These are phyloP conservation scores for Biston betularia DNA, from an alignment of 2,888 invertebrate species.

Conservation along the genomic window DNA sequence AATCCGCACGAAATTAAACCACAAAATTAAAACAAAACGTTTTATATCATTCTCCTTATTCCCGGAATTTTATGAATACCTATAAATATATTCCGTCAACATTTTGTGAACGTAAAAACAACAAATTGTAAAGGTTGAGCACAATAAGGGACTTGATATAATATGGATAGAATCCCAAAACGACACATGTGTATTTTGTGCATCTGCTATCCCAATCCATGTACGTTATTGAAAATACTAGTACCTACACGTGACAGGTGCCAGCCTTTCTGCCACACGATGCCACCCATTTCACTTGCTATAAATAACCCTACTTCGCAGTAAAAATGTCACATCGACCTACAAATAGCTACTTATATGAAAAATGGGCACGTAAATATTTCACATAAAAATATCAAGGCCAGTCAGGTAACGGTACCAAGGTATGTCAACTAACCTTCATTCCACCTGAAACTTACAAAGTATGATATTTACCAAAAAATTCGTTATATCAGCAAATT, in stretches of 20 bases:
- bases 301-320: constrained; percentile 33
- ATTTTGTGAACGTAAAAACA: neutral
- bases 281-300: constrained; percentile 31
- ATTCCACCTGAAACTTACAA: constrained; percentile 6
- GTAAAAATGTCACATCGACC: constrained; percentile 31
- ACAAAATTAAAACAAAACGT: too few species aligned
- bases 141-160: constrained; percentile 6
- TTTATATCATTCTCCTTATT: too few species aligned
- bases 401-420: constrained; percentile 11
- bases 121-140: neutral
- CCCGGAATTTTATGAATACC: too few species aligned
- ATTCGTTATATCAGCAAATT: constrained; percentile 10
- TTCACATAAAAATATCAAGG: constrained; percentile 33
- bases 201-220: constrained; percentile 20
- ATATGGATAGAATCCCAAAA: constrained; percentile 8
- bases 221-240: constrained; percentile 28
- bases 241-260: constrained; percentile 30
- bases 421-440: constrained; percentile 15
- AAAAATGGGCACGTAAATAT: constrained; percentile 25
- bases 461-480: constrained; percentile 18
- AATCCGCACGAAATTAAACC: too few species aligned
- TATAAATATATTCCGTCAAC: too few species aligned
- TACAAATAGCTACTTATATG: constrained; percentile 27
- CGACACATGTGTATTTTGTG: constrained; percentile 18
- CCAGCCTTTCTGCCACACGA: constrained; percentile 32